Conservation (phyloP, 2,113 vertebrate genomes). For the Salvelinus alpinus region DNA sequence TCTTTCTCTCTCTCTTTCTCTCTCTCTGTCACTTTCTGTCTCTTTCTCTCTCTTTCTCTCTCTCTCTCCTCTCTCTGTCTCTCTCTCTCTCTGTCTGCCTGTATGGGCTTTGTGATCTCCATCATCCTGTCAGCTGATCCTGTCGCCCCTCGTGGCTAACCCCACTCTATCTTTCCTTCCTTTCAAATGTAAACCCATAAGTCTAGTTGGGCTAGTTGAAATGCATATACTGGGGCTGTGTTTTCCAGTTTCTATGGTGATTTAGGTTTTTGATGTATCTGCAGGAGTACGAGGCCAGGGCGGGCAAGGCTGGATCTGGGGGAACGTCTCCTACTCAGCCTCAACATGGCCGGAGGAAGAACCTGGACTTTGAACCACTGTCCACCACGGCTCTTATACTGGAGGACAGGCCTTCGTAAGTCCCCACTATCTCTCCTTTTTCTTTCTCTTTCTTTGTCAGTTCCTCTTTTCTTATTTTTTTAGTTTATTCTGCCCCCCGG, state of each 20-base stretch:
- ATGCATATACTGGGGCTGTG: neutral
- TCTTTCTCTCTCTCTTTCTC: too few relatives aligned
- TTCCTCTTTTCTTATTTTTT: neutral
- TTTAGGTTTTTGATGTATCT: conserved; percentile 21
- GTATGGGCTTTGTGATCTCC: conserved; percentile 7
- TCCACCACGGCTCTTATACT: conserved; percentile 90
- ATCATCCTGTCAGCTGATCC: conserved; percentile 2
- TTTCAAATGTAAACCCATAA: neutral
- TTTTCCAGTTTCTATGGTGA: conserved; percentile 6
- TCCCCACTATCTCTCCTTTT: conserved; percentile 28
- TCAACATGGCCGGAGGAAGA: conserved; percentile 72
- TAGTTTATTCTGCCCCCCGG: neutral
- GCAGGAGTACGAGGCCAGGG: conserved; percentile 87
- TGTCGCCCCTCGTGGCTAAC: neutral
- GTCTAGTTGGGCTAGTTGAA: neutral
- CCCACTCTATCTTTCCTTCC: neutral
- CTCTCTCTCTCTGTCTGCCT: too few relatives aligned
- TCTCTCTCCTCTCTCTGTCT: too few relatives aligned
- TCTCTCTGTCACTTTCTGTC: too few relatives aligned
- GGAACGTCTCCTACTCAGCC: conserved; percentile 60
- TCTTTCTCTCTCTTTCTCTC: too few relatives aligned
- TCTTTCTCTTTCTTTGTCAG: neutral
- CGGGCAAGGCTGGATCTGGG: conserved; percentile 60
- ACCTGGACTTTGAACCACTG: conserved; percentile 87
- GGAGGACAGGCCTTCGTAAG: conserved; percentile 90